Percentiles rank a stretch among this genome's conserved stretches.
These are phyloP conservation scores for Coracopsis vasa DNA, from an alignment of 2,113 vertebrate genomes.

Conservation along the genomic window DNA sequence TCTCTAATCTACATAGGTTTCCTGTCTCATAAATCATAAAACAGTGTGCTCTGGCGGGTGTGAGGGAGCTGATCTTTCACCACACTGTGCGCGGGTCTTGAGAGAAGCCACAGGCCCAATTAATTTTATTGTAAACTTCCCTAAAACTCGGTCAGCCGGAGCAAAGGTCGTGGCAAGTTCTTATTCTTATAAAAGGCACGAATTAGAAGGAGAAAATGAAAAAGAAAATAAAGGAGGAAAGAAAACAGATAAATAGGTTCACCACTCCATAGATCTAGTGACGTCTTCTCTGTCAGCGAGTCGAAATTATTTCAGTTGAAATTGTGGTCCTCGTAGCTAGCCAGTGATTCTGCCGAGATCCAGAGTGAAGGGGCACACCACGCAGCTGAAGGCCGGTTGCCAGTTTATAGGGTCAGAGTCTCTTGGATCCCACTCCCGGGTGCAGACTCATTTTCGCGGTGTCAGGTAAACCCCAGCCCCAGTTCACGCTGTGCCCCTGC, in stretches of 20 bases:
- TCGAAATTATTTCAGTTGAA: not conserved
- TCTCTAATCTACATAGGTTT: not conserved
- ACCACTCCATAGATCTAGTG: not conserved
- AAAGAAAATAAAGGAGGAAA: not conserved
- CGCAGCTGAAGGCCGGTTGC: not conserved
- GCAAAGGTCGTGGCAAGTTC: not conserved
- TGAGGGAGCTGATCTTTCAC: not conserved
- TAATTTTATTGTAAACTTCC: not conserved
- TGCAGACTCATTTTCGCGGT: accelerated
- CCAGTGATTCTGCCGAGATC: not conserved
- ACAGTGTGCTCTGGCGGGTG: not conserved
- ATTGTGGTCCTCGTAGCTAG: not conserved
- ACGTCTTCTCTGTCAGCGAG: not conserved
- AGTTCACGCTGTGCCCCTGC: not conserved
- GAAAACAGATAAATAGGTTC: not conserved
- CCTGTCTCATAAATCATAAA: not conserved
- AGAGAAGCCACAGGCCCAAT: not conserved
- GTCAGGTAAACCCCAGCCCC: not conserved
- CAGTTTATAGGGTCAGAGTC: not conserved
- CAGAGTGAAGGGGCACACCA: not conserved
- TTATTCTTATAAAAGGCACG: not conserved
- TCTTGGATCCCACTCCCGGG: not conserved
- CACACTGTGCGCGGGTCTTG: not conserved
- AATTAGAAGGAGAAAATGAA: not conserved
- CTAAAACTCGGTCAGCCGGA: not conserved